phyloP scores from a whole-genome alignment of 2,888 invertebrate genomes.

The Vanessa cardui region DNA sequence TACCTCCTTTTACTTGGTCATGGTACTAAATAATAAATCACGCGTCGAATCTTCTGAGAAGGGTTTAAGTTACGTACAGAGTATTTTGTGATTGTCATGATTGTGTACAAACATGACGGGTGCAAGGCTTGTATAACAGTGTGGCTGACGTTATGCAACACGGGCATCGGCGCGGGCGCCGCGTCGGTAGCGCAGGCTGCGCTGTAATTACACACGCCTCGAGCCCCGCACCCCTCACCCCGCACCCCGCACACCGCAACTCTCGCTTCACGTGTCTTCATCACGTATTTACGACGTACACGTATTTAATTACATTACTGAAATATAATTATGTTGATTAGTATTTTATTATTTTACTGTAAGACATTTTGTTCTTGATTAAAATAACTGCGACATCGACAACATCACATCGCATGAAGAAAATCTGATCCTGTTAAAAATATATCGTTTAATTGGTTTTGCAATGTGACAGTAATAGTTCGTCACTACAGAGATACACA shows the following conservation, averaged over 20 bases:
- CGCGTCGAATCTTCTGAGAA: conserved; percentile 11
- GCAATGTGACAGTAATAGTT: too few relatives aligned
- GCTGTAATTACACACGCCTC: conserved; percentile 65
- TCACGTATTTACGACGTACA: conserved; percentile 33
- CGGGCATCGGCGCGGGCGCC: conserved; percentile 49
- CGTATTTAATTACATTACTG: conserved; percentile 29
- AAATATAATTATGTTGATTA: neutral
- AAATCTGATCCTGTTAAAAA: too few relatives aligned
- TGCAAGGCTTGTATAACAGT: conserved; percentile 43
- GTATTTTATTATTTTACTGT: too few relatives aligned
- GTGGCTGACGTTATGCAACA: conserved; percentile 68
- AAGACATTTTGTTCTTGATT: neutral
- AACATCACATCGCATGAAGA: too few relatives aligned
- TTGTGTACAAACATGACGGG: conserved; percentile 66
- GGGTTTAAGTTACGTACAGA: conserved; percentile 42
- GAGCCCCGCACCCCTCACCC: conserved; percentile 38
- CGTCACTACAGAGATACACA: too few relatives aligned
- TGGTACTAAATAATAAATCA: neutral
- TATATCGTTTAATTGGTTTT: too few relatives aligned
- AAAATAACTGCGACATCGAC: neutral
- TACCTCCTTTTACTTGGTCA: neutral
- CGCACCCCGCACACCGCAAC: conserved; percentile 35
- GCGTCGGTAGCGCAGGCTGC: conserved; percentile 54
- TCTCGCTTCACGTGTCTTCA: conserved; percentile 42
- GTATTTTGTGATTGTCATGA: conserved; percentile 60